phyloP scores from a whole-genome alignment of 1,140 invertebrate species.

The Macrosteles quadrilineatus region DNA sequence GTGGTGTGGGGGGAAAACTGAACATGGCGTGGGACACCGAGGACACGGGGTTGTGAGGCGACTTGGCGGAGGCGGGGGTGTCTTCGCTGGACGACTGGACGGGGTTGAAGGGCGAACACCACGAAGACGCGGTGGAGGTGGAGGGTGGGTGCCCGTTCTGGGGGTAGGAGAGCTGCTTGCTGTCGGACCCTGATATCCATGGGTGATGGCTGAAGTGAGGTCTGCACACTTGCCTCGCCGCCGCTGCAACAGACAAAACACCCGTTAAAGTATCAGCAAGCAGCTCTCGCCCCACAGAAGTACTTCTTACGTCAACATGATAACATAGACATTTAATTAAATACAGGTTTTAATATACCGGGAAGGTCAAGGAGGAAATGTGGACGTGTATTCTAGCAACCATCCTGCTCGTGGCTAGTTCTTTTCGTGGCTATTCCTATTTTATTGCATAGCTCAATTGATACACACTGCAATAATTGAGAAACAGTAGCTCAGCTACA shows the following conservation, averaged over 20 bases:
- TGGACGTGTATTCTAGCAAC: too few relatives aligned
- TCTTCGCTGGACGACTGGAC: slow-evolving; percentile 31
- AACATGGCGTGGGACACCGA: slow-evolving; percentile 40
- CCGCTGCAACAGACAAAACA: slow-evolving; percentile 33
- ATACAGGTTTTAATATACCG: too few relatives aligned
- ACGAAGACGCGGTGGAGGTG: slow-evolving; percentile 21
- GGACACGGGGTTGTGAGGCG: slow-evolving; percentile 8
- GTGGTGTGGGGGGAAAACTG: slow-evolving; percentile 42
- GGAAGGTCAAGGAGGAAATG: too few relatives aligned
- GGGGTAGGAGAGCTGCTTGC: slow-evolving; percentile 23
- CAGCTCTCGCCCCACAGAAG: too few relatives aligned
- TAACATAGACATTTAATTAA: too few relatives aligned
- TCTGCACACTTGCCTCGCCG: slow-evolving; percentile 39
- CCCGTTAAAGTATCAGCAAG: not conserved
- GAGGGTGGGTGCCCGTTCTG: slow-evolving; percentile 20
- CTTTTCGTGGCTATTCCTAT: too few relatives aligned
- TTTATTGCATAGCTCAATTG: too few relatives aligned
- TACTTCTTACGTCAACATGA: too few relatives aligned
- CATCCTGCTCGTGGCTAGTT: too few relatives aligned
- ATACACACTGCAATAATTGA: too few relatives aligned
- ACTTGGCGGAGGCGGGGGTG: slow-evolving; percentile 16
- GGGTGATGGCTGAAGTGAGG: slow-evolving; percentile 38
- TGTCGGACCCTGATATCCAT: slow-evolving; percentile 31
- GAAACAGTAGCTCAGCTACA: too few relatives aligned
- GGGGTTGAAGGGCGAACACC: slow-evolving; percentile 35